These are phyloP conservation scores for Alauda arvensis DNA, from an alignment of 2,797 vertebrate genomes.

Conservation along the genomic window DNA sequence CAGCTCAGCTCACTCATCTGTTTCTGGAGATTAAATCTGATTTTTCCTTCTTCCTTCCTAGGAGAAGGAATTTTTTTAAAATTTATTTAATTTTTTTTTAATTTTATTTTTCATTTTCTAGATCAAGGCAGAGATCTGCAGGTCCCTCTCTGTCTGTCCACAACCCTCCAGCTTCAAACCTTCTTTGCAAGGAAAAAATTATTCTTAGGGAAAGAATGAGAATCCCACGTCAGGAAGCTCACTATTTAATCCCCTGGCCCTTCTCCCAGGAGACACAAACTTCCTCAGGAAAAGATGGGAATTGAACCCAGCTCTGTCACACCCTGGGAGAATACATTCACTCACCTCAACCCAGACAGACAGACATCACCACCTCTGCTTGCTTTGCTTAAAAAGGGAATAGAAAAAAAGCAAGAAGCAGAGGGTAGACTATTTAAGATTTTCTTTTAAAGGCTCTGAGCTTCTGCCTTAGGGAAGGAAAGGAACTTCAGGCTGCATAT, in stretches of 20 bases:
- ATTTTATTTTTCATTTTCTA: neutral
- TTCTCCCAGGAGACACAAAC: neutral
- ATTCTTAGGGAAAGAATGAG: neutral
- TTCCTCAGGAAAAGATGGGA: conserved; percentile 37
- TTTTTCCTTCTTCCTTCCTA: neutral
- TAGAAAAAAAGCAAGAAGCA: neutral
- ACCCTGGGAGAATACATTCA: neutral
- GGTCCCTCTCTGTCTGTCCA: neutral
- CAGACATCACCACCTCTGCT: neutral
- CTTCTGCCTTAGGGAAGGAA: neutral
- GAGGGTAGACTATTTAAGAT: neutral
- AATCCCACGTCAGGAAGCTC: neutral
- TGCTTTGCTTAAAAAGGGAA: neutral
- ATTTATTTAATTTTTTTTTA: too few species aligned
- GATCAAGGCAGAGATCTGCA: rapidly evolving
- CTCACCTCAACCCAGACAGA: neutral
- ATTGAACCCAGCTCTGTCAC: neutral
- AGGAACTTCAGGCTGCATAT: neutral
- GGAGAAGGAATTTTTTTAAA: neutral
- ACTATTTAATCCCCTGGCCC: neutral
- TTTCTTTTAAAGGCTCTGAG: neutral
- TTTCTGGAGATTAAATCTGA: neutral
- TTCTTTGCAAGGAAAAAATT: neutral
- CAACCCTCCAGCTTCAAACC: neutral
- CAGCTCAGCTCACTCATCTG: neutral